Percentiles rank a stretch among this genome's conserved stretches.
These are phyloP conservation scores for Rhinichthys klamathensis DNA, from an alignment of 2,113 vertebrate species.

Conservation along the genomic window DNA sequence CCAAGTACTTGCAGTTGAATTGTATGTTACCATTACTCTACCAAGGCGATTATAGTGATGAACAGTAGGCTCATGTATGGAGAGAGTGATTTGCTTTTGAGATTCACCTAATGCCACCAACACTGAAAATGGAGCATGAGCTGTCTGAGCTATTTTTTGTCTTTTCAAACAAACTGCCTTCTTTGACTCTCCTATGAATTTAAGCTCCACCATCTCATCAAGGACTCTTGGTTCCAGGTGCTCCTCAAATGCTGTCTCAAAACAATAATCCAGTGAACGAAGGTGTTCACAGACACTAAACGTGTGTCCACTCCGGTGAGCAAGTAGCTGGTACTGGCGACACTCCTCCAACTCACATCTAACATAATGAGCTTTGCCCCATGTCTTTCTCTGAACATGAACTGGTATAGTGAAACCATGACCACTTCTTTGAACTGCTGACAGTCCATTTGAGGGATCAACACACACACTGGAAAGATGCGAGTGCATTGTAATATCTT, in stretches of 20 bases:
- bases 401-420: slow-evolving; percentile 30
- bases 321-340: slow-evolving; percentile 15
- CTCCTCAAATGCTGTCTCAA: not conserved
- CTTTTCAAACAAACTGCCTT: slow-evolving; percentile 32
- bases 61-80: slow-evolving; percentile 18
- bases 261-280: slow-evolving; percentile 31
- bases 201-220: slow-evolving; percentile 8
- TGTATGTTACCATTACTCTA: slow-evolving; percentile 34
- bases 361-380: not conserved
- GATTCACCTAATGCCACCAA: slow-evolving; percentile 3
- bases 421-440: not conserved
- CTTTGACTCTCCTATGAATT: slow-evolving; percentile 19
- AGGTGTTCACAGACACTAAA: slow-evolving; percentile 38
- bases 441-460: slow-evolving; percentile 1
- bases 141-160: slow-evolving; percentile 9
- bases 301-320: slow-evolving; percentile 11
- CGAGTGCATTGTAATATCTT: not conserved
- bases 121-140: slow-evolving; percentile 35
- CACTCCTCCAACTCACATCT: slow-evolving; percentile 20
- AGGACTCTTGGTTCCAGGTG: not conserved
- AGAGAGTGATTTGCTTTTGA: not conserved
- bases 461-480: slow-evolving; percentile 36
- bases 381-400: slow-evolving; percentile 27
- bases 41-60: slow-evolving; percentile 28
- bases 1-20: slow-evolving; percentile 7